phyloP scores from a whole-genome alignment of 2,113 vertebrate species.

The Loxodonta africana region DNA sequence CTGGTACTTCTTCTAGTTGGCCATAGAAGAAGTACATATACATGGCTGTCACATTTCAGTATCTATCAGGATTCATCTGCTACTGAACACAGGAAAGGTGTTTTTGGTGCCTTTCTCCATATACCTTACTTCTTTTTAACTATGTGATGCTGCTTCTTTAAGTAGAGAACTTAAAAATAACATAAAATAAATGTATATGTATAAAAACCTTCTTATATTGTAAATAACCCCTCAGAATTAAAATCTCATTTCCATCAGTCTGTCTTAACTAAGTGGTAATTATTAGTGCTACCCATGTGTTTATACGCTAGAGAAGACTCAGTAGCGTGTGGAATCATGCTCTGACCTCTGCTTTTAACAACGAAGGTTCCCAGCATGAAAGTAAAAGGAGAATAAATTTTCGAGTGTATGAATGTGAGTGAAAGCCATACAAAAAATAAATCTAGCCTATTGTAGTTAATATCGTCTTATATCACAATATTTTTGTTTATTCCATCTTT shows the following conservation, averaged over 20 bases:
- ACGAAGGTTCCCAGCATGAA: neutral
- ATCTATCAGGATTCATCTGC: neutral
- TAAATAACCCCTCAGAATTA: neutral
- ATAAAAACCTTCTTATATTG: neutral
- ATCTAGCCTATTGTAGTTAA: neutral
- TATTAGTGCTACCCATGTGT: neutral
- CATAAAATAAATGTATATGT: neutral
- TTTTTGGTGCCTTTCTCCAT: neutral
- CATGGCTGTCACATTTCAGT: neutral
- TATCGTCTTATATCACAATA: neutral
- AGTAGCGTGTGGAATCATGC: neutral
- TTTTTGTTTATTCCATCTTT: neutral
- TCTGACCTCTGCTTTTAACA: neutral
- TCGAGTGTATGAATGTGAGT: neutral
- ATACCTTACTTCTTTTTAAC: neutral
- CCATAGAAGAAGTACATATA: neutral
- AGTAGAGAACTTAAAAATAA: neutral
- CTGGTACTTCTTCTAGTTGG: neutral
- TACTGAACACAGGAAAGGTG: neutral
- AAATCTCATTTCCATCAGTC: neutral
- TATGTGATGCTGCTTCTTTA: neutral
- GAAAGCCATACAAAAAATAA: neutral
- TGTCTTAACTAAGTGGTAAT: neutral
- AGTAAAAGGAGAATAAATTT: neutral
- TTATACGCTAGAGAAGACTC: neutral